Percentiles rank a stretch among this genome's conserved stretches.
phyloP scores from a whole-genome alignment of 2,113 vertebrate genomes.

The Sebastes schlegelii region DNA sequence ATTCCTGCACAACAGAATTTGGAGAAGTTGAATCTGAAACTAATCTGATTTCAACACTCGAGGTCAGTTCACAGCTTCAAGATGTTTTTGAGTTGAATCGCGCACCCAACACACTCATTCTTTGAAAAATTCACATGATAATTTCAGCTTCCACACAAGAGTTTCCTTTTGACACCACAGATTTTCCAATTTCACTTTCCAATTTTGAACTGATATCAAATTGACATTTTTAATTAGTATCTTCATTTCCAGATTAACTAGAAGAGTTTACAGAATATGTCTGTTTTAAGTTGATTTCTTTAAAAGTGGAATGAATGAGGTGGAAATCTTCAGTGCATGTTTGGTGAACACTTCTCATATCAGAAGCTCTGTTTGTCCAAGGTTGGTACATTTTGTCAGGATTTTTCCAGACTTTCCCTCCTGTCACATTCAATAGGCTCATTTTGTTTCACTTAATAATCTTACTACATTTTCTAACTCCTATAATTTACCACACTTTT shows the following conservation, averaged over 20 bases:
- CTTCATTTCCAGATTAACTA: neutral
- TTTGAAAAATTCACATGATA: neutral
- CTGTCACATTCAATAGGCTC: neutral
- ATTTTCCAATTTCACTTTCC: conserved; percentile 12
- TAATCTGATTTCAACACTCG: conserved; percentile 46
- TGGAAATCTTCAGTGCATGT: neutral
- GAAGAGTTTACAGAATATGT: neutral
- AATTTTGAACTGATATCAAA: neutral
- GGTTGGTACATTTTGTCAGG: neutral
- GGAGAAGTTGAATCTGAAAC: conserved; percentile 53
- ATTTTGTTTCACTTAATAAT: neutral
- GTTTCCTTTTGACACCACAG: conserved; percentile 13
- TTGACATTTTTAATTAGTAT: neutral
- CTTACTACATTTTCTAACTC: neutral
- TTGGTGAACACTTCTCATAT: neutral
- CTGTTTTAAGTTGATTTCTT: neutral
- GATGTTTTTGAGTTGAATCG: conserved; percentile 2
- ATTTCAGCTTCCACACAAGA: conserved; percentile 2
- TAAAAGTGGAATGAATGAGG: neutral
- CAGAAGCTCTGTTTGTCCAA: neutral
- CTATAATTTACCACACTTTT: neutral
- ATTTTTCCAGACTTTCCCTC: neutral
- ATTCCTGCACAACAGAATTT: conserved; percentile 9
- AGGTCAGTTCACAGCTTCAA: conserved; percentile 20
- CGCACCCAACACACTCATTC: neutral